phyloP scores from a whole-genome alignment of 2,888 invertebrate genomes.

The Osmoderma eremita region DNA sequence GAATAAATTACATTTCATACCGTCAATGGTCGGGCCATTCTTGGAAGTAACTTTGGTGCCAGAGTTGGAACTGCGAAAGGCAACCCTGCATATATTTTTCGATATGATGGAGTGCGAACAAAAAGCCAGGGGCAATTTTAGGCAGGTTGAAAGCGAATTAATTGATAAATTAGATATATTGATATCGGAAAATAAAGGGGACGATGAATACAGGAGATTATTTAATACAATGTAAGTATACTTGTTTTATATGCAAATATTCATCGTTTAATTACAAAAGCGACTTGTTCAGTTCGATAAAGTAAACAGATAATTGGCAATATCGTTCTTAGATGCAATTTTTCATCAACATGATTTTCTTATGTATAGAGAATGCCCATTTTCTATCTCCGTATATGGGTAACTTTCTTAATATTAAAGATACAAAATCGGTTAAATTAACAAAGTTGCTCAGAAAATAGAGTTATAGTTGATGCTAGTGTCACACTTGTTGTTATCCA shows the following conservation, averaged over 20 bases:
- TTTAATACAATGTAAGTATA: conserved; percentile 93
- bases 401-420: no score
- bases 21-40: conserved; percentile 92
- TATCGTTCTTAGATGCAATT: no score
- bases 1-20: conserved; percentile 88
- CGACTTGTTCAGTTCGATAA: background rate
- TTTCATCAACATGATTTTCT: no score
- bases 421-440: no score
- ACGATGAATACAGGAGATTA: conserved; percentile 90
- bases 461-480: no score
- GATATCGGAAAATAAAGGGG: conserved; percentile 93
- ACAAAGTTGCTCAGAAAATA: no score
- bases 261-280: background rate
- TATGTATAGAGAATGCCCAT: no score
- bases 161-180: conserved; percentile 94
- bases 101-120: conserved; percentile 96
- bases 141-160: conserved; percentile 90
- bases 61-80: conserved; percentile 84
- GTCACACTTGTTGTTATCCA: no score
- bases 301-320: background rate
- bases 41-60: conserved; percentile 93
- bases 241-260: conserved; percentile 18
- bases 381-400: no score
- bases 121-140: conserved; percentile 83
- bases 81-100: conserved; percentile 91